Evolutionary conservation across 1,140 invertebrate genomes (phyloP).

Genomic region (Drosophila neocordata): DNA sequence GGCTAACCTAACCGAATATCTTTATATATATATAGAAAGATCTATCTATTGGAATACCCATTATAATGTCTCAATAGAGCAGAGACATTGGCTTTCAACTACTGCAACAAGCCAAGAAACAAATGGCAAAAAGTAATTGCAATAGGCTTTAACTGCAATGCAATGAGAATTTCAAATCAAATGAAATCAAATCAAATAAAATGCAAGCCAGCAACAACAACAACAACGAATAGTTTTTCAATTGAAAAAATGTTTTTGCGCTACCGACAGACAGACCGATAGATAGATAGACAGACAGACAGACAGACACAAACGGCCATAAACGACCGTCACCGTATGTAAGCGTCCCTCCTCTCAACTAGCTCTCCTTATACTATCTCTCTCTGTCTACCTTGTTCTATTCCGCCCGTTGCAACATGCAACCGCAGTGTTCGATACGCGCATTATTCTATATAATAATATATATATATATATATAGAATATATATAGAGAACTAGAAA

Average conservation of each 20-base stretch:
- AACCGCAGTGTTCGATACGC: constrained; percentile 60
- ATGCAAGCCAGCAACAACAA: constrained; percentile 47
- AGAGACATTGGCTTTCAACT: constrained; percentile 57
- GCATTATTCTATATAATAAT: constrained; percentile 67
- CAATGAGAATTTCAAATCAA: constrained; percentile 54
- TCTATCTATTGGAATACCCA: constrained; percentile 15
- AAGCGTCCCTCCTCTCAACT: constrained; percentile 8
- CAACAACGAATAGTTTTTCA: constrained; percentile 50
- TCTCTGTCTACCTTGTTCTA: constrained; percentile 14
- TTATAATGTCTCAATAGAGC: constrained; percentile 29
- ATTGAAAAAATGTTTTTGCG: constrained; percentile 64
- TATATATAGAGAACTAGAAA: constrained; percentile 34
- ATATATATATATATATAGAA: constrained; percentile 32
- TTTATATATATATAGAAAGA: too few relatives aligned
- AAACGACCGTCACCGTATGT: constrained; percentile 36
- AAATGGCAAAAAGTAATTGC: constrained; percentile 28
- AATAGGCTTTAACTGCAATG: constrained; percentile 55
- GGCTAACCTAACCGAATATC: not conserved
- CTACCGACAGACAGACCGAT: constrained; percentile 36
- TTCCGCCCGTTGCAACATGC: constrained; percentile 30
- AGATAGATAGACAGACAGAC: constrained; percentile 40
- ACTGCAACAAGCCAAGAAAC: constrained; percentile 27
- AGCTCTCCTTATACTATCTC: not conserved
- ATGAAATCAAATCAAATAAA: constrained; percentile 36
- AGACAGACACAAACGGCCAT: constrained; percentile 48